Percentiles rank a stretch among this genome's conserved stretches.
These are phyloP conservation scores for Pheosia gnoma DNA, from an alignment of 2,888 invertebrate genomes.

Conservation along the genomic window DNA sequence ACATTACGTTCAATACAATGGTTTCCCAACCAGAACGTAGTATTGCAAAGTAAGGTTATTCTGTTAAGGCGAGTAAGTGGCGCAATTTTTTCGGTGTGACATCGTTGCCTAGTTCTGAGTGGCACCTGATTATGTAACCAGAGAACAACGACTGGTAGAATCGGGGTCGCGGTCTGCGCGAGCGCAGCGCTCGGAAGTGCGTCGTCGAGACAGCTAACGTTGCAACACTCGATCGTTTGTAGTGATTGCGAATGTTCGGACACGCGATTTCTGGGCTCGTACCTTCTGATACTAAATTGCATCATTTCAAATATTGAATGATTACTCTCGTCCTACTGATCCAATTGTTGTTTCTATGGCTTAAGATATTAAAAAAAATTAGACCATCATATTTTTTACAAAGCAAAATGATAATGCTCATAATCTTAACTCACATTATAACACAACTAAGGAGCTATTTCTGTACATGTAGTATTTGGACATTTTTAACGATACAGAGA, in stretches of 20 bases:
- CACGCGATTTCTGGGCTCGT: conserved; percentile 9
- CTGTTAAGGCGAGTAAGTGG: conserved; percentile 61
- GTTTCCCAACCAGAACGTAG: conserved; percentile 32
- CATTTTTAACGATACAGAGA: no score
- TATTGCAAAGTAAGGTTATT: conserved; percentile 33
- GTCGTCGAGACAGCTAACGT: conserved; percentile 54
- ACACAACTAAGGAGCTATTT: no score
- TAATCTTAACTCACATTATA: no score
- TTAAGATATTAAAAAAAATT: no score
- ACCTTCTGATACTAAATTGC: background rate
- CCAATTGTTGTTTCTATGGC: no score
- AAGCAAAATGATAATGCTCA: no score
- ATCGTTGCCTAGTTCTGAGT: conserved; percentile 82
- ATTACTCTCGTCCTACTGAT: no score
- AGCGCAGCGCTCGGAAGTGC: conserved; percentile 69
- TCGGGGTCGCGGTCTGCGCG: conserved; percentile 74
- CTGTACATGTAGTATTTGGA: no score
- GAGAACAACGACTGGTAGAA: conserved; percentile 73
- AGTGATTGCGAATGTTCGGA: conserved; percentile 33
- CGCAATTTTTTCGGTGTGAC: conserved; percentile 81
- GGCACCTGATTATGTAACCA: conserved; percentile 78
- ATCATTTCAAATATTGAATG: background rate
- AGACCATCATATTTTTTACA: no score
- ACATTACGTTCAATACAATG: conserved; percentile 13
- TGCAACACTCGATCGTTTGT: conserved; percentile 48